Conservation (phyloP, 2,113 vertebrate genomes). For the Antennarius striatus region DNA sequence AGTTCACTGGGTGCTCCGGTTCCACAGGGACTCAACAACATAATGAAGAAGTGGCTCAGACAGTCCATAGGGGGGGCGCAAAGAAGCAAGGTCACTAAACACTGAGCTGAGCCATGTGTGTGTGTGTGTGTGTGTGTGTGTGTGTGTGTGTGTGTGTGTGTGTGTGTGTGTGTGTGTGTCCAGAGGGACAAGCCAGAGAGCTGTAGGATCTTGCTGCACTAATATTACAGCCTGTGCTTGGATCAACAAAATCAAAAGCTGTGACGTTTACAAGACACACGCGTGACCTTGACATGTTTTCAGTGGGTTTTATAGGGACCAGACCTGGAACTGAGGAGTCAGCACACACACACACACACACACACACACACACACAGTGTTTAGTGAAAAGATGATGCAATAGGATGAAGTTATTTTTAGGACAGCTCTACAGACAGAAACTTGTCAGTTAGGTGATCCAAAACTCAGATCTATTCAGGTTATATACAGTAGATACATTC, state of each 20-base stretch:
- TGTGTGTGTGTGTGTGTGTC: constrained; percentile 32
- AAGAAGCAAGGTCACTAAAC: constrained; percentile 9
- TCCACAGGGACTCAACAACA: constrained; percentile 9
- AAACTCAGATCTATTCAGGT: no score
- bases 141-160: constrained; percentile 8
- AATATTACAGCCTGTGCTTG: constrained; percentile 43
- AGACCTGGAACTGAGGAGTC: constrained; percentile 26
- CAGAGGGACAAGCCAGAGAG: constrained; percentile 23
- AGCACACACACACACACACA: constrained; percentile 3
- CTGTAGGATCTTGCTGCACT: constrained; percentile 17
- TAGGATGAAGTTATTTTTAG: background rate
- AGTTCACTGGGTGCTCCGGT: constrained; percentile 16
- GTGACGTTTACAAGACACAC: constrained; percentile 43
- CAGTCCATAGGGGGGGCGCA: constrained; percentile 18
- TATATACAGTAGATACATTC: no score
- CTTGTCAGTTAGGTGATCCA: background rate
- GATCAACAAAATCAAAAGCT: constrained; percentile 46
- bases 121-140: constrained; percentile 8
- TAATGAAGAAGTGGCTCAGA: constrained; percentile 30
- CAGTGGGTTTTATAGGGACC: constrained; percentile 5
- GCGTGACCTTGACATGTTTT: constrained; percentile 40
- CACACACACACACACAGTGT: constrained; percentile 11
- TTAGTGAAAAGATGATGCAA: background rate
- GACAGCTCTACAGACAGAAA: no score
- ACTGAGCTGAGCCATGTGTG: background rate